Conservation (phyloP, 2,113 vertebrate genomes). For the Actinemys pallida region DNA sequence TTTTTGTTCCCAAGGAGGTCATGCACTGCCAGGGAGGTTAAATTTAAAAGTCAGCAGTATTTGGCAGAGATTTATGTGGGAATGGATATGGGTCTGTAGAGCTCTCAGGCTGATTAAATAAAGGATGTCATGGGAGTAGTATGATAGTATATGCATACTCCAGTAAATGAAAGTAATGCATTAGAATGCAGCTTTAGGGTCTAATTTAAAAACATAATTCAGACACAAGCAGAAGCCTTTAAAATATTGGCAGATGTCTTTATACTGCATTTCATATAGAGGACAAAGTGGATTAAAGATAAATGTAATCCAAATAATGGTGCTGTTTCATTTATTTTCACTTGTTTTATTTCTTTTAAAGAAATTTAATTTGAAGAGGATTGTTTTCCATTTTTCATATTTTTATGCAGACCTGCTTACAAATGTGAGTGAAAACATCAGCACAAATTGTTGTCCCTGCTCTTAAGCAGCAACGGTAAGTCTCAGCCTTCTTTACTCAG, state of each 20-base stretch:
- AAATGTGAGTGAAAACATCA: conserved; percentile 23
- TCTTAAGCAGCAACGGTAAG: not conserved
- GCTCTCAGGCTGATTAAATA: conserved; percentile 78
- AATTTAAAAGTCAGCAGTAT: conserved; percentile 67
- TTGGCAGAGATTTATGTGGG: conserved; percentile 70
- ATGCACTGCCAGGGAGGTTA: conserved; percentile 63
- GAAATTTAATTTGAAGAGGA: conserved; percentile 65
- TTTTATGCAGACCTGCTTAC: conserved; percentile 49
- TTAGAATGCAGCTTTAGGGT: conserved; percentile 77
- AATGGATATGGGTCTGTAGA: conserved; percentile 55
- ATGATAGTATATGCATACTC: conserved; percentile 56
- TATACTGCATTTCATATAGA: conserved; percentile 69
- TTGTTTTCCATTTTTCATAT: conserved; percentile 42
- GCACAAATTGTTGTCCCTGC: conserved; percentile 47
- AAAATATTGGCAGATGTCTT: conserved; percentile 79
- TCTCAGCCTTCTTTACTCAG: conserved; percentile 13
- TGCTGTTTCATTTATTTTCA: conserved; percentile 53
- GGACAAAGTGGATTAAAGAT: conserved; percentile 78
- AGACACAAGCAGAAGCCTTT: conserved; percentile 76
- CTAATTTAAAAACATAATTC: conserved; percentile 79
- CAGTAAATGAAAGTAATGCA: conserved; percentile 75
- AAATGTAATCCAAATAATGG: conserved; percentile 64
- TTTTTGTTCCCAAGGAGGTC: conserved; percentile 59
- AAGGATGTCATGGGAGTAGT: conserved; percentile 65
- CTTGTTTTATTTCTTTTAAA: conserved; percentile 63